Conservation (phyloP, 2,888 invertebrate species). For the Mesopsocus fuscifrons region DNA sequence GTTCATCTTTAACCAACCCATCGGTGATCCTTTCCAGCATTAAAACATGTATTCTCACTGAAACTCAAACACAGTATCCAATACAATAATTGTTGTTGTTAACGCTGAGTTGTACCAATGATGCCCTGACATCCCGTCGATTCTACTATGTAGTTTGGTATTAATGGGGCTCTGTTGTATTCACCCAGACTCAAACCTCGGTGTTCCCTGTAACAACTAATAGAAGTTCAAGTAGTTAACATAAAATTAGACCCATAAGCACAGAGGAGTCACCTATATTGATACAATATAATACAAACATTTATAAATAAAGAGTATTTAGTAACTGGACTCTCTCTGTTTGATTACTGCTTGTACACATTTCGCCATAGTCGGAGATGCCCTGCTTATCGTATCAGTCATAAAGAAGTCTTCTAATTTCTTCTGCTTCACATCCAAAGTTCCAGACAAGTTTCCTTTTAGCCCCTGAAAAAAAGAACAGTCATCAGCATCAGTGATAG, state of each 20-base stretch:
- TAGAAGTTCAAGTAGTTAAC: no score
- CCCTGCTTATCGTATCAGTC: conserved; percentile 91
- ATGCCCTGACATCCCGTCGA: no score
- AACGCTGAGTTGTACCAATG: no score
- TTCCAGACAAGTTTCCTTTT: conserved; percentile 17
- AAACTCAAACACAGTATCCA: no score
- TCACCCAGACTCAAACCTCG: no score
- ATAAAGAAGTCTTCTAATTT: conserved; percentile 74
- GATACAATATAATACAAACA: conserved; percentile 7
- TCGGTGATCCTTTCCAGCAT: no score
- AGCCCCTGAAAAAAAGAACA: neutral
- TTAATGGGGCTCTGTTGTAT: no score
- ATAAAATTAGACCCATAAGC: no score
- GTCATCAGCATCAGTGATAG: neutral
- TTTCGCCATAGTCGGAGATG: conserved; percentile 97
- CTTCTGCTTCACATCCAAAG: conserved; percentile 53
- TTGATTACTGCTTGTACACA: conserved; percentile 82
- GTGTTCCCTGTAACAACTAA: no score
- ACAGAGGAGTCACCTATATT: neutral
- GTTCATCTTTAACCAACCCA: conserved; percentile 28
- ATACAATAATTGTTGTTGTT: no score
- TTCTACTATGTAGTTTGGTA: no score
- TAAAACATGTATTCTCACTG: no score
- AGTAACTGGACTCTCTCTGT: conserved; percentile 30
- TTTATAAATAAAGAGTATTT: conserved; percentile 10